Base-by-base conservation (phyloP, 2,113 vertebrate species). In the Xyliphius kryptos region DNA sequence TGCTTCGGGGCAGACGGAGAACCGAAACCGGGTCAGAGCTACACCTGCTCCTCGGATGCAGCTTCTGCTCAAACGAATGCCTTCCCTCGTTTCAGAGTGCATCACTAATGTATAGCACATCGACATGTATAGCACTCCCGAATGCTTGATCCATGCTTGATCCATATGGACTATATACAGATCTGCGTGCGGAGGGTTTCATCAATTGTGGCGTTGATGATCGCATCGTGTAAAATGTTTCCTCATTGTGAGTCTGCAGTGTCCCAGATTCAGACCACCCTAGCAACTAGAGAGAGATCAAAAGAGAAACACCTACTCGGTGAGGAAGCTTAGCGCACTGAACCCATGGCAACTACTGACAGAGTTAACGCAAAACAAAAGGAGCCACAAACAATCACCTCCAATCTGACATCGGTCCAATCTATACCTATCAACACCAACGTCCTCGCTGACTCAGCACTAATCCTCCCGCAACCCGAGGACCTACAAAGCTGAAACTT, bases 221-320 rank as follows among this genome's bases (percentile, higher is more conserved):
- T 61, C 66, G 53, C 51, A 40, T 65, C 66, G 68, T 69, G 44
- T 60, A 61, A 66, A 63, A 65, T 60, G 67, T 56, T 69, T 54
- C 49, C 71, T 69, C 71, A 62, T 52, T 69, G 51, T 62, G 40
- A 52, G 62, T 73, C 71, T 69, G 67, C 71, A 62, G 71, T 73
- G 71, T 73, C 71, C 71, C 71, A 73, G 71, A 73, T 73, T 69
- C 71, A 69, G 63, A 66, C 71, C 65, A 63, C 62, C 71, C 69
- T 69, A 73, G 71, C 71, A 73, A 69, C 67, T 56, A n/a, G 62
- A 52, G 61, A 62, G 67, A 62, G 71, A 73, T 73, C 66, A 69
- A 73, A 73, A 57, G 62, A 64, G 62, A 64, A 73, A 73, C 71
- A 68, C 71, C 71, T 66, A 73, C 67, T 73, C 71, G 69, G 67